These are phyloP conservation scores for Takifugu flavidus DNA, from an alignment of 2,113 vertebrate genomes.

Conservation along the genomic window DNA sequence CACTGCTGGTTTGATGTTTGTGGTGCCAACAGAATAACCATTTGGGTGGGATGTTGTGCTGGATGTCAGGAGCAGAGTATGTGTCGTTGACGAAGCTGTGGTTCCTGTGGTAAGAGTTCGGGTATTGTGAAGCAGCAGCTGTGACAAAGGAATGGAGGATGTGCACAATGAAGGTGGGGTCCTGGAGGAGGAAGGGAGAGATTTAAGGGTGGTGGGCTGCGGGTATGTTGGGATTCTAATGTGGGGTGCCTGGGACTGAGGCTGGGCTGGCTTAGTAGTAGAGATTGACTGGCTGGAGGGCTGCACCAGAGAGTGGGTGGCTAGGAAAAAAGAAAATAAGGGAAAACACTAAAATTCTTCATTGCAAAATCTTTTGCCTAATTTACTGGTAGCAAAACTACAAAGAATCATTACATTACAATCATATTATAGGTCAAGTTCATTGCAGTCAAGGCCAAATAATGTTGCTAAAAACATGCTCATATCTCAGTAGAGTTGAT, in stretches of 20 bases:
- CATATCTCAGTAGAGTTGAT: too few species aligned
- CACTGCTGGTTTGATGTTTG: conserved; percentile 76
- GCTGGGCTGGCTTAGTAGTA: conserved; percentile 80
- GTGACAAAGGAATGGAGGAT: conserved; percentile 80
- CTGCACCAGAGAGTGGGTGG: conserved; percentile 83
- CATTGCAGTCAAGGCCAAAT: too few species aligned
- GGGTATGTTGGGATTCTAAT: conserved; percentile 74
- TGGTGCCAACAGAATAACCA: conserved; percentile 79
- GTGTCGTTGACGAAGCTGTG: conserved; percentile 55
- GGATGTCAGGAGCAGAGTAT: conserved; percentile 72
- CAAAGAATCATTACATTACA: too few species aligned
- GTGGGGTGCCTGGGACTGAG: conserved; percentile 74
- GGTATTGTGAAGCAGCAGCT: conserved; percentile 88
- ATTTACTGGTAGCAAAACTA: too few species aligned
- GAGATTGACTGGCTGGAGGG: conserved; percentile 56
- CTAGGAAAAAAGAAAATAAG: conserved; percentile 50
- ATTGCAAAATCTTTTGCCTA: not conserved
- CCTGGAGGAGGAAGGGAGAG: conserved; percentile 51
- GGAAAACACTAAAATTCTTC: not conserved
- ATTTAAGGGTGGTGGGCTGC: conserved; percentile 72
- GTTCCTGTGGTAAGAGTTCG: conserved; percentile 64
- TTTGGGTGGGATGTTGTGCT: conserved; percentile 55
- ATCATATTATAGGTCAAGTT: too few species aligned
- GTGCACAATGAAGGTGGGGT: conserved; percentile 72
- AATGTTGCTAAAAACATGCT: too few species aligned